Evolutionary conservation across 2,113 vertebrate genomes (phyloP).

Genomic region (Alexandromys fortis): DNA sequence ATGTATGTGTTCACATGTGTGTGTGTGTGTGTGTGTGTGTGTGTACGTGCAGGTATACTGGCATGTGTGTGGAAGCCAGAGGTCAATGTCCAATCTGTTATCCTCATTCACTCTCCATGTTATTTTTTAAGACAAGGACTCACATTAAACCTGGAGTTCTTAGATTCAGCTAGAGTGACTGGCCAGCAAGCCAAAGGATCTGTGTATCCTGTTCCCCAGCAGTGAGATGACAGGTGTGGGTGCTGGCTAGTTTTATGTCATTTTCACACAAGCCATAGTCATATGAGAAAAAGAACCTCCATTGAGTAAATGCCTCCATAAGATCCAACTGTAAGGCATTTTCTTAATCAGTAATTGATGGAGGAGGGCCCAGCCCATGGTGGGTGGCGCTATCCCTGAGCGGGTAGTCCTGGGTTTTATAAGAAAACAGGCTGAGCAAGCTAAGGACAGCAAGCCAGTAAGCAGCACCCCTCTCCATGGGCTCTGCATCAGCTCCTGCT

Average conservation of each 20-base stretch:
- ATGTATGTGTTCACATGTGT: not conserved
- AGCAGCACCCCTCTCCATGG: not conserved
- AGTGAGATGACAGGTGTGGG: not conserved
- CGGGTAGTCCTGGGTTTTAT: not conserved
- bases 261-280: not conserved
- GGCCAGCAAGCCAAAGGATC: not conserved
- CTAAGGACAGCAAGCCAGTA: not conserved
- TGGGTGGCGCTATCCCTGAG: not conserved
- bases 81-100: not conserved
- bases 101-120: too few relatives aligned
- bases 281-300: not conserved
- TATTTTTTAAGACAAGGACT: not conserved
- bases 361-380: not conserved
- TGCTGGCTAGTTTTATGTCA: not conserved
- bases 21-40: not conserved
- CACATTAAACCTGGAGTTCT: not conserved
- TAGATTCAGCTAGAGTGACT: not conserved
- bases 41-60: not conserved
- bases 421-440: not conserved
- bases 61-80: not conserved
- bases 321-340: not conserved
- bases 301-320: not conserved
- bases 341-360: not conserved
- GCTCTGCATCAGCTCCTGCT: not conserved
- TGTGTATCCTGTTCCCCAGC: not conserved